A percentile compares a stretch with the other conserved stretches of the same genome.
Conservation (phyloP, 1,140 invertebrate species). For the Solen grandis region DNA sequence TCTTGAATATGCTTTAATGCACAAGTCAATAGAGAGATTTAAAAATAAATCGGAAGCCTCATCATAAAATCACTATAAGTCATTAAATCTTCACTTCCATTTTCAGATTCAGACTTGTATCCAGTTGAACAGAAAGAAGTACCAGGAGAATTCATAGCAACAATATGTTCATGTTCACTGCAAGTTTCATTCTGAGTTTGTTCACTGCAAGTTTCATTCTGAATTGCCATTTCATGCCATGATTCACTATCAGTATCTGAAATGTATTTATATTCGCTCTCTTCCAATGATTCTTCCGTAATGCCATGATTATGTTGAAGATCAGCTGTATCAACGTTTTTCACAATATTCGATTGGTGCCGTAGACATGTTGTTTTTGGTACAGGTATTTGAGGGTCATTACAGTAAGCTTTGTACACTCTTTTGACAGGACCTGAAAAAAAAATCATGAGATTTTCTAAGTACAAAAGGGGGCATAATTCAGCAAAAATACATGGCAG, state of each 20-base stretch:
- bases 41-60: neutral
- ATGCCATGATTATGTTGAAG: slow-evolving; percentile 8
- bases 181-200: slow-evolving; percentile 14
- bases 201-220: too few species aligned
- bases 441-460: neutral
- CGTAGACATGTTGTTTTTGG: slow-evolving; percentile 25
- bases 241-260: slow-evolving; percentile 30
- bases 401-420: slow-evolving; percentile 26
- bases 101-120: slow-evolving; percentile 16
- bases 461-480: too few species aligned
- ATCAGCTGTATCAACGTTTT: slow-evolving; percentile 23
- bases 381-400: slow-evolving; percentile 19
- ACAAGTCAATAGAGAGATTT: slow-evolving; percentile 39
- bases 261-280: slow-evolving; percentile 17
- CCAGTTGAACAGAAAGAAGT: slow-evolving; percentile 17
- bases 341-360: slow-evolving; percentile 17
- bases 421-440: slow-evolving; percentile 14
- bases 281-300: slow-evolving; percentile 11
- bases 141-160: slow-evolving; percentile 4
- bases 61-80: slow-evolving; percentile 24
- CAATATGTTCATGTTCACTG: slow-evolving; percentile 12
- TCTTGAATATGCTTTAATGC: slow-evolving; percentile 37
- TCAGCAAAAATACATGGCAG: too few species aligned
- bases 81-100: too few species aligned
- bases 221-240: slow-evolving; percentile 23